Percentiles rank a stretch among this genome's conserved stretches.
Evolutionary conservation across 2,113 vertebrate species (phyloP).

Genomic region (Emydocephalus ijimae): DNA sequence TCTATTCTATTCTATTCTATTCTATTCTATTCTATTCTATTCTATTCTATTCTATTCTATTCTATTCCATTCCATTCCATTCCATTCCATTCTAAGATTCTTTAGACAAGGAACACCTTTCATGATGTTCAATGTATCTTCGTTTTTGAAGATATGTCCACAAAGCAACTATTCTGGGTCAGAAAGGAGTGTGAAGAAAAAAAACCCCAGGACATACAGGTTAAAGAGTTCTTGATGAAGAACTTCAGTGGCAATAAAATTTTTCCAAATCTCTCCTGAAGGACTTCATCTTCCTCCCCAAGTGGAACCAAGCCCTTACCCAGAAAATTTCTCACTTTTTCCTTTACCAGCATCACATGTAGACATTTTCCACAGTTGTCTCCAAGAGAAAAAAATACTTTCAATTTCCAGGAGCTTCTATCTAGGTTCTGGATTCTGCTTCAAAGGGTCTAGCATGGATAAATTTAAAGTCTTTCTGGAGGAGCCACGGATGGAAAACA

Average conservation of each 20-base stretch:
- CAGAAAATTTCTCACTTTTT: neutral
- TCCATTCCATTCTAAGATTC: neutral
- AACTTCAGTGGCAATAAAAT: neutral
- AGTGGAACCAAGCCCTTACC: neutral
- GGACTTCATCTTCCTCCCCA: neutral
- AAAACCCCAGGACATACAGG: neutral
- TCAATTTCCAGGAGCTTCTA: neutral
- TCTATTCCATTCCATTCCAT: too few species aligned
- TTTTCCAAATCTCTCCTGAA: neutral
- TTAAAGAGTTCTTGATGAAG: neutral
- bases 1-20: too few species aligned
- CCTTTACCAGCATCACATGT: neutral
- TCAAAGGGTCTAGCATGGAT: neutral
- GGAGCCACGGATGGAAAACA: neutral
- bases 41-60: too few species aligned
- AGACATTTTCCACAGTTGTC: neutral
- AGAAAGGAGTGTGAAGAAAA: neutral
- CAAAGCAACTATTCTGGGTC: neutral
- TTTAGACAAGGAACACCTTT: neutral
- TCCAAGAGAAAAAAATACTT: neutral
- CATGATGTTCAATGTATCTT: neutral
- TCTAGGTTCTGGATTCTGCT: neutral
- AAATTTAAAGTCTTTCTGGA: neutral
- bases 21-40: too few species aligned
- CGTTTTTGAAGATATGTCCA: neutral